phyloP scores from a whole-genome alignment of 1,140 invertebrate genomes.

The Lordiphosa clarofinis region DNA sequence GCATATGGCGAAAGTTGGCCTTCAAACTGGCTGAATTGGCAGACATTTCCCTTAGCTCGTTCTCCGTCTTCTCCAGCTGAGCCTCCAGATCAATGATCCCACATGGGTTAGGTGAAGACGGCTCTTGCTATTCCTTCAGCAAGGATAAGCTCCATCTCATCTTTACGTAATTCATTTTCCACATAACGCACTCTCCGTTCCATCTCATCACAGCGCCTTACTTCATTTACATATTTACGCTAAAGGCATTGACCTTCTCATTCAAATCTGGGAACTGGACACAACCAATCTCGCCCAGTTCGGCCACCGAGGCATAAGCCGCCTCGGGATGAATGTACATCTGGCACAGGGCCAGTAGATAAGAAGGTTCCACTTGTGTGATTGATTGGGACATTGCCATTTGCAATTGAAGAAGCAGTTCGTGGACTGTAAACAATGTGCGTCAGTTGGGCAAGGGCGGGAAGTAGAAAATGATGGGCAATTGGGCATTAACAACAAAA shows the following conservation, averaged over 20 bases:
- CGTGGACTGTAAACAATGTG: no score
- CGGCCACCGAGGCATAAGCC: constrained; percentile 92
- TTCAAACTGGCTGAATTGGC: constrained; percentile 96
- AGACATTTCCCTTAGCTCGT: constrained; percentile 94
- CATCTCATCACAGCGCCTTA: constrained; percentile 96
- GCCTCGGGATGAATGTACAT: constrained; percentile 94
- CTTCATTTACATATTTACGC: constrained; percentile 96
- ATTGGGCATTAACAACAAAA: no score
- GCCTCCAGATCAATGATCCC: constrained; percentile 95
- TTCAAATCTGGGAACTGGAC: constrained; percentile 96
- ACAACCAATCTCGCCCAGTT: constrained; percentile 92
- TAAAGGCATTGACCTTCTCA: constrained; percentile 95
- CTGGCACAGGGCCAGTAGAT: constrained; percentile 89
- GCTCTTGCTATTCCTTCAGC: constrained; percentile 93
- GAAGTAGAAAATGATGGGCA: no score
- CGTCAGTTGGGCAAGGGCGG: no score
- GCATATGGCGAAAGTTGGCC: constrained; percentile 95
- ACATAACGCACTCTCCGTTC: constrained; percentile 95
- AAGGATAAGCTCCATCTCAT: constrained; percentile 89
- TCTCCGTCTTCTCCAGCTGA: constrained; percentile 95
- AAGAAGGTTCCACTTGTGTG: constrained; percentile 8
- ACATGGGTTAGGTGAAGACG: constrained; percentile 96
- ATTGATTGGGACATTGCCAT: constrained; percentile 4
- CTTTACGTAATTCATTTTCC: constrained; percentile 96
- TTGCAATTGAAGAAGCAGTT: no score